Evolutionary conservation across 37 sponge, comb jelly and placozoan genomes (phyloP), one percentile per base, ranked within the genome.

Genomic region (Cliona cf. orientalis): DNA sequence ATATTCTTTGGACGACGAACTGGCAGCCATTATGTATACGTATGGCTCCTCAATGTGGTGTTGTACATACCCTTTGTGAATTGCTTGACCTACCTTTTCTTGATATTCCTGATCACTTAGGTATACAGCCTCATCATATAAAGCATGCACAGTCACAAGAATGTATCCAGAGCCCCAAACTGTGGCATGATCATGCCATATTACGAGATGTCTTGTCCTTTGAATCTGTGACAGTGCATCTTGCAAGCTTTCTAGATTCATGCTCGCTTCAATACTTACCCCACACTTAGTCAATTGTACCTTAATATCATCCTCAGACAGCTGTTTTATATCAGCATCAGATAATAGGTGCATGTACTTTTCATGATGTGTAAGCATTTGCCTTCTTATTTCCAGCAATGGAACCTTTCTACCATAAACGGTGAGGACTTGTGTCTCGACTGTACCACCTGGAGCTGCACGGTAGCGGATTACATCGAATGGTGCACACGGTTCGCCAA

Each of bases 331-430:
- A 26, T 82, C 65, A 22, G 41, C 46, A 82, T 82, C 83, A 39
- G 64, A 73, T 34, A 73, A 28, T 56, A 72, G 43, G 25, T 56
- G 74, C 83, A 82, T 71, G 31, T 39, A 56, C 12, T 25, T 63
- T 35, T 72, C 45, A 25, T 82, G 71, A 39, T 62, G 22, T 32
- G 71, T 35, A 29, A 81, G 45, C 4, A 81, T 62, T 11, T 82
- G 46, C 64, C 39, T 14, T n/a, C 83, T 22, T 12, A 82, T 59
- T 38, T 82, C 74, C 17, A 72, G 37, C 22, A 82, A 65, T 26
- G 74, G 46, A 12, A 82, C 37, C 60, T 82, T 82, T 72, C 83
- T 46, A 14, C 83, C 83, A 62, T 61, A 40, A 22, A 78, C 49
- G 43, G 36, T 41, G 33, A 35, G 44, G 41, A 66, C 49, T 21